A percentile compares a stretch with the other conserved stretches of the same genome.
phyloP scores from a whole-genome alignment of 1,140 invertebrate genomes.

The Drosophila kepulauana region DNA sequence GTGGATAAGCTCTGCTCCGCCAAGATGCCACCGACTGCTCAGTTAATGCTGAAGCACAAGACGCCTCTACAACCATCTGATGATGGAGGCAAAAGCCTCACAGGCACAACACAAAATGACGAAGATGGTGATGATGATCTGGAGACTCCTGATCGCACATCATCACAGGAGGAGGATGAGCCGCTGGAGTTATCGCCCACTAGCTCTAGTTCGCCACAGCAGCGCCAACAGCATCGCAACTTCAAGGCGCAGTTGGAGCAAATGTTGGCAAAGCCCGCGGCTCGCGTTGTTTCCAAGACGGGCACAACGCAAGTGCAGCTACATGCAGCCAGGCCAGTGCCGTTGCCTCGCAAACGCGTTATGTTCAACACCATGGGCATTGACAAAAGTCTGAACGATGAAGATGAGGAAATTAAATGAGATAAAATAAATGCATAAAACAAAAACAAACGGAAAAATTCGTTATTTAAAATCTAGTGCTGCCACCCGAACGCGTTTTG shows the following conservation, averaged over 20 bases:
- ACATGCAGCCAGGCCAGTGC: conserved; percentile 53
- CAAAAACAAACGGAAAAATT: background rate
- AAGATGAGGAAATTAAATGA: conserved; percentile 31
- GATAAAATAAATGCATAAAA: background rate
- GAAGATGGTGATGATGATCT: conserved; percentile 9
- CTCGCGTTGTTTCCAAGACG: conserved; percentile 6
- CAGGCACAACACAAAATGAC: conserved; percentile 23
- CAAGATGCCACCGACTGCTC: conserved; percentile 56
- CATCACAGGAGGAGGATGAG: conserved; percentile 32
- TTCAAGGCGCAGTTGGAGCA: conserved; percentile 71
- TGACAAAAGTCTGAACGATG: conserved; percentile 39
- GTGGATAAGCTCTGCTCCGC: conserved; percentile 77
- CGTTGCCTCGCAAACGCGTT: conserved; percentile 76
- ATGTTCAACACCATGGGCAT: conserved; percentile 68
- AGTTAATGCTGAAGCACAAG: conserved; percentile 58
- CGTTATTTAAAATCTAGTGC: background rate
- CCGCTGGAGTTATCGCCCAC: background rate
- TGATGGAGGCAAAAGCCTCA: conserved; percentile 29
- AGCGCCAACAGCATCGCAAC: conserved; percentile 29
- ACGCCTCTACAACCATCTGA: conserved; percentile 60
- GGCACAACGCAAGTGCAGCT: background rate
- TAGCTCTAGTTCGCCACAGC: conserved; percentile 42
- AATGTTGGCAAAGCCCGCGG: conserved; percentile 68
- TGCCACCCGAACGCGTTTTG: conserved; percentile 9
- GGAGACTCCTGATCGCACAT: background rate